These are phyloP conservation scores for Lasioglossum malachurum DNA, from an alignment of 2,888 invertebrate species.

Conservation along the genomic window DNA sequence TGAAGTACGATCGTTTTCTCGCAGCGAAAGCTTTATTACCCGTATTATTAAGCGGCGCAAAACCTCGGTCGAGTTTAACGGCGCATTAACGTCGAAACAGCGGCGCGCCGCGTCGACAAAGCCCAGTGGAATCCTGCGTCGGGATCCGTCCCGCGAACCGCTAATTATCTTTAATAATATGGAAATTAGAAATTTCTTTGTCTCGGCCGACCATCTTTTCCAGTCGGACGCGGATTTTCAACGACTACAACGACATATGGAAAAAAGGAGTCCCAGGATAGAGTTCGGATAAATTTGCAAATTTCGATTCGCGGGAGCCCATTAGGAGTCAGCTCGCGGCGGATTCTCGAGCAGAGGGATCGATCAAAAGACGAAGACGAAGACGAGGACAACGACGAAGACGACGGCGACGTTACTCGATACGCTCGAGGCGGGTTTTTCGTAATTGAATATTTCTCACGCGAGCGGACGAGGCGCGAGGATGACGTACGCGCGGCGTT, in stretches of 20 bases:
- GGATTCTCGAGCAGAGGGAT: background rate
- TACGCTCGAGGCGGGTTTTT: slow-evolving; percentile 3
- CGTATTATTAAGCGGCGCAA: slow-evolving; percentile 10
- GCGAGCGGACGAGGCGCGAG: slow-evolving; percentile 22
- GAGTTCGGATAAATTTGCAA: background rate
- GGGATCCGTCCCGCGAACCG: background rate
- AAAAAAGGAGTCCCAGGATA: background rate
- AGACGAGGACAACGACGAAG: background rate
- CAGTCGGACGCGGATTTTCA: background rate
- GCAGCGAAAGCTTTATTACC: slow-evolving; percentile 23
- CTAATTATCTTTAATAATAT: slow-evolving; percentile 11
- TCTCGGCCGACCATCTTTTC: background rate
- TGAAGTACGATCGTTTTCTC: background rate
- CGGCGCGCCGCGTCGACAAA: slow-evolving; percentile 18
- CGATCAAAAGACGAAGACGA: background rate
- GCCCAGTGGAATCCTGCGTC: background rate
- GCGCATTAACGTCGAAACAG: slow-evolving; percentile 31
- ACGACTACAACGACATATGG: background rate
- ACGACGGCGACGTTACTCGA: slow-evolving; percentile 13
- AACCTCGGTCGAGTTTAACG: slow-evolving; percentile 23
- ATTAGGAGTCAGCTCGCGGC: background rate
- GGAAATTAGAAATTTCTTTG: slow-evolving; percentile 7
- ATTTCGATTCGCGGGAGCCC: background rate
- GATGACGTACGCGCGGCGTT: slow-evolving; percentile 28
- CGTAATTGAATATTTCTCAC: slow-evolving; percentile 37